A percentile compares a stretch with the other conserved stretches of the same genome.
Evolutionary conservation across 2,888 invertebrate species (phyloP).

Genomic region (Cyclophora punctaria): DNA sequence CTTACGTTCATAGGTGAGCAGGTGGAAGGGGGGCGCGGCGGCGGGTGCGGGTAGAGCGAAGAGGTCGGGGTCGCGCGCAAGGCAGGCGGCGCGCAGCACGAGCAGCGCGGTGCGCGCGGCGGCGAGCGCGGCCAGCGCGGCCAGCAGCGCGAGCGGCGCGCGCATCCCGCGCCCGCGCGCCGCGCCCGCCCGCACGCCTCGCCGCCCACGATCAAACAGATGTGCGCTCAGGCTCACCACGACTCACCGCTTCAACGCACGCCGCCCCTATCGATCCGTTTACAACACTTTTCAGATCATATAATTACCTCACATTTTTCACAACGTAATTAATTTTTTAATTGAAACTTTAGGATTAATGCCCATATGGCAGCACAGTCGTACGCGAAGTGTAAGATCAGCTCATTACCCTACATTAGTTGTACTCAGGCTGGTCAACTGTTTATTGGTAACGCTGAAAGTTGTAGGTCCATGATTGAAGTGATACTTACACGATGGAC

Average conservation of each 20-base stretch:
- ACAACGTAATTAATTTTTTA: too few species aligned
- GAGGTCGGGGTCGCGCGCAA: slow-evolving; percentile 20
- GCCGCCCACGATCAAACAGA: slow-evolving; percentile 38
- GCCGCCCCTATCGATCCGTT: background rate
- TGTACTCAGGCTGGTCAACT: too few species aligned
- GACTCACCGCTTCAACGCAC: slow-evolving; percentile 4
- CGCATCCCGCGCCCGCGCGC: slow-evolving; percentile 50
- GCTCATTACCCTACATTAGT: too few species aligned
- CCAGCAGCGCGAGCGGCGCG: slow-evolving; percentile 33
- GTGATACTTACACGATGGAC: too few species aligned
- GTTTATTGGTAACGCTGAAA: too few species aligned
- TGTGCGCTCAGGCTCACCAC: slow-evolving; percentile 12
- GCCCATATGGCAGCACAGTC: too few species aligned
- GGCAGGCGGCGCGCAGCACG: slow-evolving; percentile 45
- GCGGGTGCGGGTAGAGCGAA: slow-evolving; percentile 19
- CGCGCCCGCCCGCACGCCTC: slow-evolving; percentile 26
- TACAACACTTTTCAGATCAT: background rate
- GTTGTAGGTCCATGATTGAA: too few species aligned
- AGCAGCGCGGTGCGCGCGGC: slow-evolving; percentile 31
- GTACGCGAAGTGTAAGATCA: too few species aligned
- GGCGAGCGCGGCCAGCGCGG: slow-evolving; percentile 22
- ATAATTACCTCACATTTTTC: too few species aligned
- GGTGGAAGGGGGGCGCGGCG: slow-evolving; percentile 27
- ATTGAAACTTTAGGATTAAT: too few species aligned
- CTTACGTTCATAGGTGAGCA: slow-evolving; percentile 29